Evolutionary conservation across 1,140 invertebrate species (phyloP).

Genomic region (Bombus fervidus): DNA sequence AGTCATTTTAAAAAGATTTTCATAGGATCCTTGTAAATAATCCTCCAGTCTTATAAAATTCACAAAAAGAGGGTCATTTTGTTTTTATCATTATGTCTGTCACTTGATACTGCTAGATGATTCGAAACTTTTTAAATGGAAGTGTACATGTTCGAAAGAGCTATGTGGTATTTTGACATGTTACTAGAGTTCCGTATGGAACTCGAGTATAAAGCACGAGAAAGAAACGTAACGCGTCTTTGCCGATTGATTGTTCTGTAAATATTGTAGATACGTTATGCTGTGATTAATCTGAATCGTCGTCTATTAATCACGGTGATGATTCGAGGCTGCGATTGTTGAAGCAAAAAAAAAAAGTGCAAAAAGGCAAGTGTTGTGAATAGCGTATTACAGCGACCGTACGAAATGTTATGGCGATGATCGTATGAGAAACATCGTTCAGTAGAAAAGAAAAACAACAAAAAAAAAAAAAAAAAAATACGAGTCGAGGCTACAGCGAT

Average conservation of each 20-base stretch:
- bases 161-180: not conserved
- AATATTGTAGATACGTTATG: slow-evolving; percentile 71
- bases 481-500: slow-evolving; percentile 58
- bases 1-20: not conserved
- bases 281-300: slow-evolving; percentile 64
- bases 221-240: slow-evolving; percentile 61
- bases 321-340: slow-evolving; percentile 70
- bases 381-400: slow-evolving; percentile 40
- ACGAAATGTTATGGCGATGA: slow-evolving; percentile 42
- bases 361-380: slow-evolving; percentile 56
- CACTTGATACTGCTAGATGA: not conserved
- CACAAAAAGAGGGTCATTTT: no score
- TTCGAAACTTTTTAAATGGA: not conserved
- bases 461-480: not conserved
- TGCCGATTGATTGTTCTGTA: slow-evolving; percentile 65
- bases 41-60: not conserved
- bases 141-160: not conserved
- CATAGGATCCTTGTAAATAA: not conserved
- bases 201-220: not conserved
- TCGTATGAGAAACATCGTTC: slow-evolving; percentile 49
- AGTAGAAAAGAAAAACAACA: slow-evolving; percentile 41
- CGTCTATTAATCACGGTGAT: slow-evolving; percentile 52
- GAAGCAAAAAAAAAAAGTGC: slow-evolving; percentile 33
- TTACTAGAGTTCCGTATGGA: no score
- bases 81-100: not conserved